Base-by-base conservation (phyloP, 2,888 invertebrate species). In the Phasia obesa region DNA sequence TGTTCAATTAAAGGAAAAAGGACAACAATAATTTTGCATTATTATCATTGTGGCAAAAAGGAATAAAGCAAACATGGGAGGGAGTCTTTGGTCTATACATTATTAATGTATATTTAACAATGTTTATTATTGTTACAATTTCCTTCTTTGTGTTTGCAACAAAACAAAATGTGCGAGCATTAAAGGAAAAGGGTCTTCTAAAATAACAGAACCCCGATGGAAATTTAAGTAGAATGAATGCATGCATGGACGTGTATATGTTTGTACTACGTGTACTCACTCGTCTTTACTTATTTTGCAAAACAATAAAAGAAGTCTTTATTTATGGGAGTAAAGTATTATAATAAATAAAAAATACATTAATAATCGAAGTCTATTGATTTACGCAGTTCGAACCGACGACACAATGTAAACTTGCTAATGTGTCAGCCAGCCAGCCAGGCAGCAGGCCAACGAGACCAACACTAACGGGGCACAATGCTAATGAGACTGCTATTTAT, bases 61-160 rank as follows among this genome's bases (percentile, higher is more conserved):
- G 27, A 55, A 5, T 2, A 42, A 42, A 42, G 38, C 19, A 38
- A 27, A 42, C n/a, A 27, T 21, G 23, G 17, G 6, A 31, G 15
- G 6, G 9, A n/a, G 31, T 53, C 25, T 19, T 27, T 67, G 23
- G 27, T 60, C 11, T 19, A 35, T 53, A 49, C 64, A 55, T 64
- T 64, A 73, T 73, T 53, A 62, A 64, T 74, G 64, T 74, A 35
- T 64, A 65, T 62, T 57, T 55, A 65, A 55, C 35, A 44, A 44
- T 67, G 65, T 75, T 75, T 75, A 67, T 75, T 75, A 75, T 75
- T 65, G 65, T 67, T 65, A 59, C 57, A 75, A 67, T 57, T 65
- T 49, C 35, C 35, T 57, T 4, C 51, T 55, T 55, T 64, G 23
- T 47, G 7, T 57, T 62, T 60, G 17, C 17, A 17, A 42, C n/a